Evolutionary conservation across 2,113 vertebrate genomes (phyloP), one percentile per base, ranked within the genome.

Genomic region (Cygnus buccinator): DNA sequence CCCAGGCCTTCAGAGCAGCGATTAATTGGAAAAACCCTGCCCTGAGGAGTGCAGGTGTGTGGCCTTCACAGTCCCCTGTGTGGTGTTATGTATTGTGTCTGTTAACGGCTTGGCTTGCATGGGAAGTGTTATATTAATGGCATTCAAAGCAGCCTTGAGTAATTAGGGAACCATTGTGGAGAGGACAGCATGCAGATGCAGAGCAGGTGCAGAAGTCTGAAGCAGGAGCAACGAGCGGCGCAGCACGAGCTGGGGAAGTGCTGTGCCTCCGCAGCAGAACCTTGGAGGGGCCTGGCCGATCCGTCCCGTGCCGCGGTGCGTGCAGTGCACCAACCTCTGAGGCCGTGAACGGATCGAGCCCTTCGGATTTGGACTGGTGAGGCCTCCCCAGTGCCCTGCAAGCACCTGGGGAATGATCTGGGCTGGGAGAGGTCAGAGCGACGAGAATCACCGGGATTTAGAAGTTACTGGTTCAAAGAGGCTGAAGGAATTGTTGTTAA

Each of bases 271-370:
- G 0, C 6, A 6, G 37, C 72, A 84, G 46, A 28, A 26, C 11
- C 22, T 23, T 5, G 55, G 50, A 14, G 46, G 37, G 75, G 46
- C 20, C 20, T 22, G 11, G 8, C 57, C 14, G 50, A 54, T 19
- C 37, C 13, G 41, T 71, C 70, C 37, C 2, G 0, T 29, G 16
- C 26, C 43, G 11, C 0, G 3, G 5, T 9, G 16, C 0, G 0
- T 68, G 18, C 76, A 37, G 58, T 25, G 5, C 1, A 5, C 23
- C 20, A 58, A 8, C 13, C 2, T 17, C 0, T 5, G 19, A 41
- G 52, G 4, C 1, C 5, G 13, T 1, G 35, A 63, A 21, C 9
- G 6, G 41, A 9, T 44, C 0, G 3, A 14, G 5, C 18, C 62
- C 3, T 15, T 43, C 74, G 2, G 0, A 20, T 50, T 44, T 44